Evolutionary conservation across 2,797 vertebrate species (phyloP).

Genomic region (Naso thynnoides): DNA sequence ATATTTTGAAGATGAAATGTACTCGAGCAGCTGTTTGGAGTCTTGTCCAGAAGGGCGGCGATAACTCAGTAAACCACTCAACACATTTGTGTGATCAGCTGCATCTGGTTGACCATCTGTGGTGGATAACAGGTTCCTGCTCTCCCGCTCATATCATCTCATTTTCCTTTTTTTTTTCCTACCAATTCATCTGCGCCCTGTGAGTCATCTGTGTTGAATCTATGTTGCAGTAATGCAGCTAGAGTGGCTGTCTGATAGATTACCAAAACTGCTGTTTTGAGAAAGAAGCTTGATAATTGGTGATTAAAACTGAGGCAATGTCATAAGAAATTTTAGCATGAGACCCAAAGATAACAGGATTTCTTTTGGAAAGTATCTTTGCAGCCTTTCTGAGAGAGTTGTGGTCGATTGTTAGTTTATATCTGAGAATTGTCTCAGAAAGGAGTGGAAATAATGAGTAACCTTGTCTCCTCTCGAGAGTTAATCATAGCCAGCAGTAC

Average conservation of each 20-base stretch:
- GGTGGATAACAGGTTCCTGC: conserved; percentile 41
- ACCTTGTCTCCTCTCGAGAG: background rate
- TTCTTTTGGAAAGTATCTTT: background rate
- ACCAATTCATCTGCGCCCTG: conserved; percentile 21
- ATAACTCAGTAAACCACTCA: conserved; percentile 51
- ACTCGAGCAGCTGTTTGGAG: conserved; percentile 58
- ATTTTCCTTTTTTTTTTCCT: conserved; percentile 31
- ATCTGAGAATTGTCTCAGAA: conserved; percentile 1
- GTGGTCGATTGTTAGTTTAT: background rate
- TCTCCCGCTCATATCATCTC: conserved; percentile 29
- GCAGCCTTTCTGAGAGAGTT: background rate
- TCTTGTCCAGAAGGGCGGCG: conserved; percentile 47
- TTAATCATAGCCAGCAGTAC: background rate
- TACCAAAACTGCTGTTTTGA: background rate
- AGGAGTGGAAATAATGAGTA: background rate
- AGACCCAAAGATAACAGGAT: background rate
- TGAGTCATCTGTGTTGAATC: conserved; percentile 7
- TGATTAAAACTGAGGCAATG: background rate
- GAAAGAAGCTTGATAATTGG: conserved; percentile 5
- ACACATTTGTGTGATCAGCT: conserved; percentile 42
- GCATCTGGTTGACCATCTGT: conserved; percentile 62
- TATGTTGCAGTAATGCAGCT: conserved; percentile 25
- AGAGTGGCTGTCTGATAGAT: background rate
- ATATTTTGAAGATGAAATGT: conserved; percentile 39
- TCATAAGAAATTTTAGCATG: background rate